A percentile compares a stretch with the other conserved stretches of the same genome.
phyloP scores from a whole-genome alignment of 2,797 vertebrate genomes.

The Galagoides demidoff region DNA sequence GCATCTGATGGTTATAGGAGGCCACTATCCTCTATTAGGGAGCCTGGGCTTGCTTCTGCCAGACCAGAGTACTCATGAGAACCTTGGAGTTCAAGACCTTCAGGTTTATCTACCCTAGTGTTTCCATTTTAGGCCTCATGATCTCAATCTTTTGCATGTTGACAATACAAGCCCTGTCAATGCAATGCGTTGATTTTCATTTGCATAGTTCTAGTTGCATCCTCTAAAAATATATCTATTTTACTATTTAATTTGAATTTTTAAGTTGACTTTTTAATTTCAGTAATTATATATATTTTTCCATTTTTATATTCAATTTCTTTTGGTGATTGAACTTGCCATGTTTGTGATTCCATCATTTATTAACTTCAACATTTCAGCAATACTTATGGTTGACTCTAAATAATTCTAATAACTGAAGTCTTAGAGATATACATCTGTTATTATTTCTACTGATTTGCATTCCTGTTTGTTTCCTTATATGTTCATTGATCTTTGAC shows the following conservation, averaged over 20 bases:
- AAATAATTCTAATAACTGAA: background rate
- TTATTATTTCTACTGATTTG: background rate
- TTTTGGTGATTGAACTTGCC: background rate
- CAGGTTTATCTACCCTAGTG: background rate
- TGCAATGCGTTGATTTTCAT: background rate
- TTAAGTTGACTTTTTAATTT: conserved; percentile 43
- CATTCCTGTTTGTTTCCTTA: background rate
- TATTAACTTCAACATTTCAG: conserved; percentile 9
- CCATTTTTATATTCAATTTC: background rate
- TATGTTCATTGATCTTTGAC: background rate
- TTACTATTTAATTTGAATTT: conserved; percentile 4
- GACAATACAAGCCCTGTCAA: background rate
- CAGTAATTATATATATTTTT: background rate
- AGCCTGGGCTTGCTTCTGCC: background rate
- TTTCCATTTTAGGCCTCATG: background rate
- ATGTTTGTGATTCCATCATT: background rate
- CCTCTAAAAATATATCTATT: background rate
- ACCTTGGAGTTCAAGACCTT: background rate
- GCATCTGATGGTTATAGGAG: background rate
- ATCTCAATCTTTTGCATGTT: background rate
- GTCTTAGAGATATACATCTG: background rate
- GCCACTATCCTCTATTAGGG: background rate
- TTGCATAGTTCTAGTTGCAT: background rate
- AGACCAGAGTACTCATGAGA: background rate
- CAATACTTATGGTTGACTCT: background rate